Base-by-base conservation (phyloP, 2,888 invertebrate genomes). In the Exocentrus adspersus region DNA sequence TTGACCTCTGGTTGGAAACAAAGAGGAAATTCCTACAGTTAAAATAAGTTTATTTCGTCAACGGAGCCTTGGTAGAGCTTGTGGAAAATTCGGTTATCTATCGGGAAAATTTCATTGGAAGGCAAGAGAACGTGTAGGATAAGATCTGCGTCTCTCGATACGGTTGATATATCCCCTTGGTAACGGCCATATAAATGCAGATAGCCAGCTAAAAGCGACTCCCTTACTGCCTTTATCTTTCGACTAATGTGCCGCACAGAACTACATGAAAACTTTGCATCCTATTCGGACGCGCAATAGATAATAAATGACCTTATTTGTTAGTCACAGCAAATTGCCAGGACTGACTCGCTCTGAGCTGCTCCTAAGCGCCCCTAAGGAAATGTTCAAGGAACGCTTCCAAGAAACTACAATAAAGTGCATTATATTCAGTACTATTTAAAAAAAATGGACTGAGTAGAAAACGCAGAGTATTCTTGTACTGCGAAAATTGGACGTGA, bases 111-210 rank as follows among this genome's bases (percentile, higher is more conserved):
- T 69, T 69, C 69, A 68, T 71, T 71, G 71, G 66, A 62, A 66
- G 67, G 69, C 65, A 60, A 48, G 62, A 65, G 66, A 67, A 69
- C 64, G 64, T 62, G 62, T 52, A 53, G 64, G 69, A 71, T 71
- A 71, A 69, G 67, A 69, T 71, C 71, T 62, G 62, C 64, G 63
- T 69, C 65, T 70, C 67, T 67, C 64, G 70, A 69, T 70, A 70
- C 69, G 67, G 48, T 62, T 71, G 67, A 71, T 67, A 69, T 71
- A 71, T 69, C 59, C 64, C 67, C 69, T 64, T 66, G 62, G 71
- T 64, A 69, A 71, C 67, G 69, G 69, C 67, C 69, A 61, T 68
- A 68, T 65, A 71, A 69, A 71, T 69, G 71, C 67, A 71, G 69
- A 71, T 71, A 69, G 64, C 71, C 66, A 41, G 62, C 57, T 53